Conservation (phyloP, 2,797 vertebrate species). For the Stomatorhinus walkeri region DNA sequence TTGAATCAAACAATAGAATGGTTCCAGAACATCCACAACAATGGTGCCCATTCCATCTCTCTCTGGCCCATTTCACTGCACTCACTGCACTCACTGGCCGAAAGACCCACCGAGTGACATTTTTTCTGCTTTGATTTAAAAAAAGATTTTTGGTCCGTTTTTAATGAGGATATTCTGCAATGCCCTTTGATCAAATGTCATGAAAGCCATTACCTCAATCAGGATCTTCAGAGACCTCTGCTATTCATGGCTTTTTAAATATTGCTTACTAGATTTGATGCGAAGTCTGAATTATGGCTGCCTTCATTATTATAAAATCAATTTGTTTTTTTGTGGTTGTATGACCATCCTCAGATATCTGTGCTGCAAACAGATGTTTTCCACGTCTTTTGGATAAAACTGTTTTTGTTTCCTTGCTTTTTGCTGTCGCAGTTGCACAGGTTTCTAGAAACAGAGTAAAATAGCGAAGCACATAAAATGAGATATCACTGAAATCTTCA, state of each 20-base stretch:
- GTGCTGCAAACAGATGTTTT: background rate
- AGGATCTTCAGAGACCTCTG: background rate
- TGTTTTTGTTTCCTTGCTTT: background rate
- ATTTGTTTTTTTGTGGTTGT: background rate
- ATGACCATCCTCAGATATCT: background rate
- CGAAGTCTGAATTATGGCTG: background rate
- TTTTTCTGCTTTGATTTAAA: constrained; percentile 8
- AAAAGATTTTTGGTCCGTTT: background rate
- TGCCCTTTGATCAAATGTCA: background rate
- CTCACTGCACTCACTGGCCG: background rate
- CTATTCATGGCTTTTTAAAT: constrained; percentile 3
- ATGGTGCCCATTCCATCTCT: background rate
- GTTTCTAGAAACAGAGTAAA: background rate
- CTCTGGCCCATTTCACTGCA: background rate
- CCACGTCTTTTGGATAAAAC: background rate
- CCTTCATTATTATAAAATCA: background rate
- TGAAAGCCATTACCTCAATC: constrained; percentile 2
- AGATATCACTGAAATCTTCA: background rate
- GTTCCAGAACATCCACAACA: background rate
- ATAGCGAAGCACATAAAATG: background rate
- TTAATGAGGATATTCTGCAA: constrained; percentile 13
- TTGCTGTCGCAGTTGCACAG: background rate
- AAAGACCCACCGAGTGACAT: background rate
- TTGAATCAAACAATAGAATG: background rate
- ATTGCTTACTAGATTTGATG: background rate